These are phyloP conservation scores for Chloebia gouldiae DNA, from an alignment of 2,113 vertebrate species.

Conservation along the genomic window DNA sequence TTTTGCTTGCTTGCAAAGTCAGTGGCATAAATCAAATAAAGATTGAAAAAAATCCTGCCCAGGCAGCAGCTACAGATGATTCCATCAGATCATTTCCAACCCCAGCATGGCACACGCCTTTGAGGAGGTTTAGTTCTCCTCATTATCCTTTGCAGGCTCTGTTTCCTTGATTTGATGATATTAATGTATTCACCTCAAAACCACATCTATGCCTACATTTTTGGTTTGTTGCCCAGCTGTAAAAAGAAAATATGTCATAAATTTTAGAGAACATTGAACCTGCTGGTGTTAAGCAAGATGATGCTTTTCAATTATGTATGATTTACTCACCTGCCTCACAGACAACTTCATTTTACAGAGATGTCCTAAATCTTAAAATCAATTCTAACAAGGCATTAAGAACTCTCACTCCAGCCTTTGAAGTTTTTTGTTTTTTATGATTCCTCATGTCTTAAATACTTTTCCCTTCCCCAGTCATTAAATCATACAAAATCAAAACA, in stretches of 20 bases:
- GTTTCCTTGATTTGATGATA: neutral
- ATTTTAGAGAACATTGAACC: neutral
- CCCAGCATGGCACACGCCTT: neutral
- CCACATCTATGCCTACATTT: neutral
- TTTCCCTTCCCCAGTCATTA: neutral
- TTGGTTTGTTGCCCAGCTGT: conserved; percentile 44
- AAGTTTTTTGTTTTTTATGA: neutral
- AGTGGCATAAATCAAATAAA: neutral
- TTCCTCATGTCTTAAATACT: neutral
- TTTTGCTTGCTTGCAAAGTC: neutral
- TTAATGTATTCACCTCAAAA: conserved; percentile 39
- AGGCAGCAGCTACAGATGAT: neutral
- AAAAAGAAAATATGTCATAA: conserved; percentile 49
- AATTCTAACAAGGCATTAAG: conserved; percentile 13
- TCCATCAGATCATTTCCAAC: neutral
- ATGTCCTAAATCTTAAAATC: conserved; percentile 45
- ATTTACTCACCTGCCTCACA: conserved; percentile 47
- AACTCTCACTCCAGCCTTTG: neutral
- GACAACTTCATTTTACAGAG: conserved; percentile 25
- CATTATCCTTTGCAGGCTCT: neutral
- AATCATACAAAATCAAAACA: neutral
- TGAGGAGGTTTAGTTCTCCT: neutral
- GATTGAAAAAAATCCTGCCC: neutral
- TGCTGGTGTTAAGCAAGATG: conserved; percentile 9
- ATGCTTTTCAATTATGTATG: conserved; percentile 38